Percentiles rank a stretch among this genome's conserved stretches.
phyloP scores from a whole-genome alignment of 2,113 vertebrate genomes.

The Perognathus longimembris region DNA sequence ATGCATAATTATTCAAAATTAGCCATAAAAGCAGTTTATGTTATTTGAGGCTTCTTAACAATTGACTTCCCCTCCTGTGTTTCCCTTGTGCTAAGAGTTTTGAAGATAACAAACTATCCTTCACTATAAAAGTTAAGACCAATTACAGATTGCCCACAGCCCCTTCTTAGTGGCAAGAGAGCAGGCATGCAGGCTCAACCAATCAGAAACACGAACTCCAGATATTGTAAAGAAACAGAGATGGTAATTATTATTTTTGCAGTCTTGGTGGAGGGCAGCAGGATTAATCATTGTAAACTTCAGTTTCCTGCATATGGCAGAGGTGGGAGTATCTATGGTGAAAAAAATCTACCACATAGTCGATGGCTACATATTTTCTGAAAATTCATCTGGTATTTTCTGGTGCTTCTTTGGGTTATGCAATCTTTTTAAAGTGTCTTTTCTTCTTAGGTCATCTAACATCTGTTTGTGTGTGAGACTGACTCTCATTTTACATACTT shows the following conservation, averaged over 20 bases:
- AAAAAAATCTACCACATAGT: neutral
- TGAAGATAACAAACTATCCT: neutral
- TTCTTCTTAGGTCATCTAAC: neutral
- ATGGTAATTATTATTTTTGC: neutral
- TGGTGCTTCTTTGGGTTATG: neutral
- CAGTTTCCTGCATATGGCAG: neutral
- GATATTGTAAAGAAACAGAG: neutral
- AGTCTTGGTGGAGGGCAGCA: no score
- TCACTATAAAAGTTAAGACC: neutral
- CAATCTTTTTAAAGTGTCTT: slow-evolving; percentile 4
- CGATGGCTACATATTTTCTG: neutral
- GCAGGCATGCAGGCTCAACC: neutral
- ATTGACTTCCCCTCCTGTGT: neutral
- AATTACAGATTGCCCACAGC: neutral
- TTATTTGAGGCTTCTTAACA: neutral
- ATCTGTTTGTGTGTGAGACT: neutral
- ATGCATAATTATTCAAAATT: slow-evolving; percentile 46
- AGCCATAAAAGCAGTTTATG: slow-evolving; percentile 37
- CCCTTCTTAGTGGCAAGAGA: neutral
- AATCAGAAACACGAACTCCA: neutral
- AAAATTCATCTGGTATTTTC: neutral
- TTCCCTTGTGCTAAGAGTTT: slow-evolving; percentile 1
- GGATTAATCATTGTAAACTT: neutral
- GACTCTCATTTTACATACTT: slow-evolving; percentile 46
- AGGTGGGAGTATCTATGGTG: neutral